Evolutionary conservation across 2,797 vertebrate genomes (phyloP).

Genomic region (Rhinophrynus dorsalis): DNA sequence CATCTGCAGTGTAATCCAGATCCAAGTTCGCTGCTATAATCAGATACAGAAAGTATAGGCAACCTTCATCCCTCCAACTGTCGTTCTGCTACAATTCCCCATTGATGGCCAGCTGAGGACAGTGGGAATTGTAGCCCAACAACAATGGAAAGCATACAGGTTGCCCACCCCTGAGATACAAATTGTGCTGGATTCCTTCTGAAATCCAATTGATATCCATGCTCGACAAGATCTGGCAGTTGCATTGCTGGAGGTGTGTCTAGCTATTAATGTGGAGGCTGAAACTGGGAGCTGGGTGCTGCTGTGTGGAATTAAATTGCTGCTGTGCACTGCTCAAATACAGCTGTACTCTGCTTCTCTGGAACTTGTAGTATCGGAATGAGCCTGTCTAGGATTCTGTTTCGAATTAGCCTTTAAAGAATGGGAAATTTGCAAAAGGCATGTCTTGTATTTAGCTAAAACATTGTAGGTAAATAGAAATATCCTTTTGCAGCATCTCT

Average conservation of each 20-base stretch:
- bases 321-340: conserved; percentile 14
- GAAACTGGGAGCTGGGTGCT: conserved; percentile 5
- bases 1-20: no score
- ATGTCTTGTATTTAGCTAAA: background rate
- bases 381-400: background rate
- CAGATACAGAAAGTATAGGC: no score
- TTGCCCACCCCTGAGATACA: no score
- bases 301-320: conserved; percentile 2
- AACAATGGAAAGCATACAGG: no score
- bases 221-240: conserved; percentile 12
- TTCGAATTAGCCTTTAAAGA: conserved; percentile 7
- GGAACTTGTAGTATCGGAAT: background rate
- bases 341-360: conserved; percentile 19
- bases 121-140: no score
- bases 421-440: background rate
- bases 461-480: no score
- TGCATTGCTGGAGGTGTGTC: conserved; percentile 40
- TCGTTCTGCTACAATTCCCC: no score
- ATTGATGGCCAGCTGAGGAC: no score
- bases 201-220: background rate
- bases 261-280: conserved; percentile 19
- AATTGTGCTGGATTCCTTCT: background rate
- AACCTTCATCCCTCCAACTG: no score
- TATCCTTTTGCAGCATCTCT: background rate
- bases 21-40: background rate